A percentile compares a stretch with the other conserved stretches of the same genome.
These are phyloP conservation scores for Cathartes aura DNA, from an alignment of 2,113 vertebrate species.

Conservation along the genomic window DNA sequence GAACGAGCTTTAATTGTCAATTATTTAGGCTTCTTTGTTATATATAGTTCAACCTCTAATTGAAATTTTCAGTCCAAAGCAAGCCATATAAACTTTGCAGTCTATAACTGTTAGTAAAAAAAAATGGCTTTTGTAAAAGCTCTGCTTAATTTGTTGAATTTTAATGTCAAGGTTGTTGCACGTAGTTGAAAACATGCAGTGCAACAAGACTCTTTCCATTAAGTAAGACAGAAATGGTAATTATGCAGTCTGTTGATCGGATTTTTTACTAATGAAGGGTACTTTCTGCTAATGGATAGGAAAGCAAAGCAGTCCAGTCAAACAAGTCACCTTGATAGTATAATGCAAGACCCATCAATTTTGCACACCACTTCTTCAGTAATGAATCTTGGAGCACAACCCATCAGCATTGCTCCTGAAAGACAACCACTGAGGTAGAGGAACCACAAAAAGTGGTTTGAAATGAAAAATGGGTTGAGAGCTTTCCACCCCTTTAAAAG, in stretches of 20 bases:
- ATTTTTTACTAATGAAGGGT: conserved; percentile 48
- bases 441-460: neutral
- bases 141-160: conserved; percentile 36
- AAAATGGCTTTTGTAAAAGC: conserved; percentile 19
- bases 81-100: neutral
- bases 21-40: conserved; percentile 4
- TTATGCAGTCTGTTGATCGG: conserved; percentile 55
- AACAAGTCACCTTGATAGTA: conserved; percentile 37
- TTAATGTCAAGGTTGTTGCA: conserved; percentile 21
- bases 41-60: conserved; percentile 16
- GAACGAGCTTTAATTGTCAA: neutral
- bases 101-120: conserved; percentile 24
- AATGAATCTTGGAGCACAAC: neutral
- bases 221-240: conserved; percentile 36
- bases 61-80: conserved; percentile 46
- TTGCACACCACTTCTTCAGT: neutral
- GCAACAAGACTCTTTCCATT: conserved; percentile 12
- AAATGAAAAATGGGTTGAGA: conserved; percentile 19
- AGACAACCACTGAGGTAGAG: neutral
- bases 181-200: conserved; percentile 31
- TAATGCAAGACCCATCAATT: conserved; percentile 24
- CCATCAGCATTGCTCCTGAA: neutral
- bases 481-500: neutral
- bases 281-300: conserved; percentile 18
- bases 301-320: conserved; percentile 12